These are phyloP conservation scores for Elanoides forficatus DNA, from an alignment of 2,113 vertebrate species.

Conservation along the genomic window DNA sequence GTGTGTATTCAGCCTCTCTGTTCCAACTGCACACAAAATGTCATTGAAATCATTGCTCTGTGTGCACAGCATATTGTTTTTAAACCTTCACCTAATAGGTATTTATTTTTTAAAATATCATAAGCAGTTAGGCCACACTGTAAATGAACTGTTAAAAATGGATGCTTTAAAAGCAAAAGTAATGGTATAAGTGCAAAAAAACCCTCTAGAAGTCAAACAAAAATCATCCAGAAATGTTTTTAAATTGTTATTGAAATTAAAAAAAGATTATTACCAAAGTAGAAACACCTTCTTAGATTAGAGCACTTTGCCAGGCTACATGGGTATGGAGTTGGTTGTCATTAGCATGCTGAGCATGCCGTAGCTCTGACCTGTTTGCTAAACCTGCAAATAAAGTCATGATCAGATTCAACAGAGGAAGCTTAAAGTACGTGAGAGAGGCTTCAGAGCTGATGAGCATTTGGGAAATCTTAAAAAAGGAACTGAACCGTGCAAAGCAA, in stretches of 20 bases:
- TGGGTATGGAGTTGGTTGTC: not conserved
- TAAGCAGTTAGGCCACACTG: not conserved
- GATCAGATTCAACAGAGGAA: not conserved
- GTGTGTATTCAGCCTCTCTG: not conserved
- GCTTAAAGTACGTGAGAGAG: not conserved
- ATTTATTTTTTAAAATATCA: not conserved
- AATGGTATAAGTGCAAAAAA: not conserved
- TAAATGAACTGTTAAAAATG: constrained; percentile 5
- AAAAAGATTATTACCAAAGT: not conserved
- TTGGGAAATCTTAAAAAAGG: not conserved
- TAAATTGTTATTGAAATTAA: not conserved
- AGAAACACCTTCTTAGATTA: not conserved
- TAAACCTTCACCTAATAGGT: not conserved
- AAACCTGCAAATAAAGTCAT: constrained; percentile 7
- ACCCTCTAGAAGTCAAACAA: not conserved
- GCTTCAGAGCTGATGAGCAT: not conserved
- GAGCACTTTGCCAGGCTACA: not conserved
- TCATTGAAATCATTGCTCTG: not conserved
- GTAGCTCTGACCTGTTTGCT: not conserved
- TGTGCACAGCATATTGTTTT: constrained; percentile 3
- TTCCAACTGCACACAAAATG: not conserved
- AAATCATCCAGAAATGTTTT: not conserved
- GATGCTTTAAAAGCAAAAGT: not conserved
- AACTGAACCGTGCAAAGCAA: not conserved
- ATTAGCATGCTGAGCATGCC: not conserved